phyloP scores from a whole-genome alignment of 2,797 vertebrate genomes.

The Platalea minor region DNA sequence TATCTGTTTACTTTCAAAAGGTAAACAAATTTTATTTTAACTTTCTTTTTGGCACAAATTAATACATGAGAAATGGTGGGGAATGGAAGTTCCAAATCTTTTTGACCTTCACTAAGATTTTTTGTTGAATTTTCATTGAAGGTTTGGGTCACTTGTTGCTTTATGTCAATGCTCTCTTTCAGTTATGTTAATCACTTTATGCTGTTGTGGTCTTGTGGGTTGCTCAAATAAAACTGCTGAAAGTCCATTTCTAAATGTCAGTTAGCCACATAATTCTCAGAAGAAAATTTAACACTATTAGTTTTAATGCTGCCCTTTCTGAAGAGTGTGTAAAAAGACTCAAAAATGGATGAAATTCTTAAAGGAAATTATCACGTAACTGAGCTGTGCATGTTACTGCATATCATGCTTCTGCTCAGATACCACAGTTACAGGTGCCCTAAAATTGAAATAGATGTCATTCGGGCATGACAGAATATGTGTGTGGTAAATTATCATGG shows the following conservation, averaged over 20 bases:
- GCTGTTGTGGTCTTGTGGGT: not conserved
- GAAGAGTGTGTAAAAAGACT: not conserved
- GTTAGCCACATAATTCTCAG: not conserved
- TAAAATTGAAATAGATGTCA: not conserved
- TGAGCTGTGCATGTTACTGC: not conserved
- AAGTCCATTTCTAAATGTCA: not conserved
- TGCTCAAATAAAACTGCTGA: not conserved
- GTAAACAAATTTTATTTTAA: not conserved
- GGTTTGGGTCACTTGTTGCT: not conserved
- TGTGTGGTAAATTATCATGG: fast-evolving
- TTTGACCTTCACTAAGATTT: not conserved
- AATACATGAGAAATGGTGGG: not conserved
- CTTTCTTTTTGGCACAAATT: not conserved
- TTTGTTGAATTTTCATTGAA: not conserved
- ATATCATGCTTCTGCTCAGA: not conserved
- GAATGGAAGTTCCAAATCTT: not conserved
- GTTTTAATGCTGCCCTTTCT: not conserved
- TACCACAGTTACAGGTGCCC: not conserved
- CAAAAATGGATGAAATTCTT: not conserved
- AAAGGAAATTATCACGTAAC: not conserved
- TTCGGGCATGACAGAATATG: not conserved
- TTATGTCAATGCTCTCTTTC: not conserved
- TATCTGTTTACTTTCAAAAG: not conserved
- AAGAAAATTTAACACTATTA: not conserved
- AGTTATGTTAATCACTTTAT: not conserved